Base-by-base conservation (phyloP, 2,797 vertebrate species). In the Chlorospingus semifuscus region DNA sequence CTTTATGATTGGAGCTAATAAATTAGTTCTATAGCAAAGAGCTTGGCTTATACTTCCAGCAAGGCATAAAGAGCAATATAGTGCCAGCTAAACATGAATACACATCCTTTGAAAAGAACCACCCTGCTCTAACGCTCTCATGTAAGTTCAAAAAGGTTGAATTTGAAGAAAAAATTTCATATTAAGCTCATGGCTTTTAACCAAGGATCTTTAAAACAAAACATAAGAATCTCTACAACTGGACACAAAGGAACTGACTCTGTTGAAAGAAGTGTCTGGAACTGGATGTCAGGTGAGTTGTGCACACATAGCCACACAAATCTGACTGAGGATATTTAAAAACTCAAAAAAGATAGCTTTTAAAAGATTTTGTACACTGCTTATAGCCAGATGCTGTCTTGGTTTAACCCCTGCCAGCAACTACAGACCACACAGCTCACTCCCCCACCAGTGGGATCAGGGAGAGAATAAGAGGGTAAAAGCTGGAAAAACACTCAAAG, bases 101-200 rank as follows among this genome's bases (percentile, higher is more conserved):
- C 3, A 6, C 8, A 52, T 22, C 11, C 18, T 56, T 74, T 70
- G 37, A 44, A 66, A 60, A 49, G 18, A 61, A 24, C 11, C 32
- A 32, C 3, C 1, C 9, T 9, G 20, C 19, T 53, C 39, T n/a
- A n/a, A 68, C 1, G 8, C 1, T 24, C 11, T 37, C 1, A 0
- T 50, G 27, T 12, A 79, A 37, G 26, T 39, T 56, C 24, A 83
- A 68, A 75, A 3, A 59, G 19, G 12, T 42, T 44, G 36, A 75
- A 78, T 49, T 61, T n/a, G 9, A 81, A 71, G 21, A 11, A 83
- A 61, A 91, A 53, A 41, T 8, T 76, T 75, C 41, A 12, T 22
- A 20, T 1, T 50, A 55, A 61, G 41, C 34, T 19, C 19, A 59
- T 72, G 26, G 15, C 20, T 12, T 78, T 92, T 77, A 77, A 39